Evolutionary conservation across 2,888 invertebrate species (phyloP).

Genomic region (Tetragnatha montana): DNA sequence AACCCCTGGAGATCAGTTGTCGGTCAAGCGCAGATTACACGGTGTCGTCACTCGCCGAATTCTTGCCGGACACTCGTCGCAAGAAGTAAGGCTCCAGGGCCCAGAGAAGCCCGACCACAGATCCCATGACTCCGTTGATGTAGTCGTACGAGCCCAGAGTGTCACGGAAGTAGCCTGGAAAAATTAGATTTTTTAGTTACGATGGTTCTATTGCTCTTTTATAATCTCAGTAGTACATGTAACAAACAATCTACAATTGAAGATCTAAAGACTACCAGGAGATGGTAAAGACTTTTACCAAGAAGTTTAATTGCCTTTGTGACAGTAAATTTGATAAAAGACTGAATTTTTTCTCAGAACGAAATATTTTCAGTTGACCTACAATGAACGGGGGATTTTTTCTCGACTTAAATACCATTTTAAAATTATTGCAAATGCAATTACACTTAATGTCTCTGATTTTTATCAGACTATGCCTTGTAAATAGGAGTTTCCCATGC

Average conservation of each 20-base stretch:
- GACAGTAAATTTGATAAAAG: too few relatives aligned
- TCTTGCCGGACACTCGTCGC: neutral
- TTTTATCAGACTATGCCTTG: too few relatives aligned
- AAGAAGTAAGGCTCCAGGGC: conserved; percentile 58
- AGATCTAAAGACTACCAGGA: neutral
- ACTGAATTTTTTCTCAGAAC: too few relatives aligned
- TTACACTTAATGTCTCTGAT: too few relatives aligned
- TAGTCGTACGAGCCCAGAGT: conserved; percentile 69
- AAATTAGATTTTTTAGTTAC: neutral
- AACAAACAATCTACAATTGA: neutral
- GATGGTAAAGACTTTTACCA: too few relatives aligned
- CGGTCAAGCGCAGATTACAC: neutral
- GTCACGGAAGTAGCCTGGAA: conserved; percentile 72
- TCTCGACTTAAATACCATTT: too few relatives aligned
- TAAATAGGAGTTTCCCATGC: too few relatives aligned
- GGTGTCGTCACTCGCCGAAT: neutral
- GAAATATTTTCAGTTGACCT: too few relatives aligned
- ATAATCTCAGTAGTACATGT: neutral
- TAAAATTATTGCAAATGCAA: too few relatives aligned
- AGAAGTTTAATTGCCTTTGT: too few relatives aligned
- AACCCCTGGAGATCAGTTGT: neutral
- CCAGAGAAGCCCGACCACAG: conserved; percentile 70
- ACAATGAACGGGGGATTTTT: too few relatives aligned
- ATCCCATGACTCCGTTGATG: conserved; percentile 61
- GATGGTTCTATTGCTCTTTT: neutral